Conservation (phyloP, 2,113 vertebrate species). For the Fregata magnificens region DNA sequence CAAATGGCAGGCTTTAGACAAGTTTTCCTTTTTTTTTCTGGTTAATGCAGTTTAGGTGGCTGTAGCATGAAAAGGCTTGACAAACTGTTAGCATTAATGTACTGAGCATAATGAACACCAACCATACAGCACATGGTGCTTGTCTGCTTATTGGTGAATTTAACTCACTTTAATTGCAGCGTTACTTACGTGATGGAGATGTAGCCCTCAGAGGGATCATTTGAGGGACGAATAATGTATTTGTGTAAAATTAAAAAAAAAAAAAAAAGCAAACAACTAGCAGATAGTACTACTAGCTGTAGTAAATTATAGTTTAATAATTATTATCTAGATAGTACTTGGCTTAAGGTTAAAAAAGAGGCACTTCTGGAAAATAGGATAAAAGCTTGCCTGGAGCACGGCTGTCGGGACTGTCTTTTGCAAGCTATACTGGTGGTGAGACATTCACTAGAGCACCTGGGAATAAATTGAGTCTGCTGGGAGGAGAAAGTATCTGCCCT, state of each 20-base stretch:
- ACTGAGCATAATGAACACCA: constrained; percentile 49
- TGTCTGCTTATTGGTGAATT: constrained; percentile 73
- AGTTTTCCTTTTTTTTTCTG: neutral
- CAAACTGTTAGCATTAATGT: constrained; percentile 54
- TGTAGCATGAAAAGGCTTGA: constrained; percentile 32
- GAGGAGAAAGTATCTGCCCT: constrained; percentile 69
- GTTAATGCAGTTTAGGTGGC: neutral
- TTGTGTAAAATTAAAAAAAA: constrained; percentile 21
- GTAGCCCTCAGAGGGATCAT: constrained; percentile 60
- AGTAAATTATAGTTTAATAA: constrained; percentile 70
- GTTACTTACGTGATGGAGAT: constrained; percentile 66
- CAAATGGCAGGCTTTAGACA: neutral
- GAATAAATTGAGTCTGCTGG: constrained; percentile 69
- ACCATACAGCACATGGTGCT: constrained; percentile 69
- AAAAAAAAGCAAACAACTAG: neutral
- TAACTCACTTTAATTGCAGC: constrained; percentile 73
- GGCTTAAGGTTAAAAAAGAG: constrained; percentile 40
- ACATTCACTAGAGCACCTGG: constrained; percentile 81
- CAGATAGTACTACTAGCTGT: constrained; percentile 13
- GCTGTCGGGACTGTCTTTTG: constrained; percentile 58
- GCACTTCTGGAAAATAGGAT: constrained; percentile 59
- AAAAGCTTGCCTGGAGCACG: constrained; percentile 27
- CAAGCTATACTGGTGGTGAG: constrained; percentile 68
- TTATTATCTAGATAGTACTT: constrained; percentile 49
- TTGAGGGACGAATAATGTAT: constrained; percentile 40